Evolutionary conservation across 2,888 invertebrate genomes (phyloP).

Genomic region (Catocala fraxini): DNA sequence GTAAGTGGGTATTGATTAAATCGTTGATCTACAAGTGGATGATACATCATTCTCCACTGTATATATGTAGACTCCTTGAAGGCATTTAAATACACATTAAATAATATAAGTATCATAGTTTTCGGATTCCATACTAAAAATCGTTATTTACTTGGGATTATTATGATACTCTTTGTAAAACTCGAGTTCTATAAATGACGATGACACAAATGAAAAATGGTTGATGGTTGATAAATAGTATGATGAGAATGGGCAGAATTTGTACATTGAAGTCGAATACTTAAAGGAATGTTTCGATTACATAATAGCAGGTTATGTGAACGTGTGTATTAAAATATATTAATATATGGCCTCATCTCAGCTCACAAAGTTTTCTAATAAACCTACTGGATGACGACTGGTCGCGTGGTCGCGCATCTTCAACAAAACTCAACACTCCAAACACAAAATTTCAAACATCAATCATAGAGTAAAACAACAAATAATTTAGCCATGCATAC

Average conservation of each 20-base stretch:
- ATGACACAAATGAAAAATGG: slow-evolving; percentile 16
- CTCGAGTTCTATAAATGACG: slow-evolving; percentile 7
- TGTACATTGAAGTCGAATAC: slow-evolving; percentile 70
- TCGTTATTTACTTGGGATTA: not conserved
- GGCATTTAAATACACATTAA: not conserved
- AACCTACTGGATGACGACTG: slow-evolving; percentile 80
- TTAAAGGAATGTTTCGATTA: slow-evolving; percentile 75
- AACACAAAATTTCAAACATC: slow-evolving; percentile 48
- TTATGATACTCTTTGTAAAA: slow-evolving; percentile 9
- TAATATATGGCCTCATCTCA: slow-evolving; percentile 76
- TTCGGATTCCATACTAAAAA: not conserved
- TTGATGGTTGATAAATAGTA: slow-evolving; percentile 34
- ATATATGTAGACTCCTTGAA: slow-evolving; percentile 6
- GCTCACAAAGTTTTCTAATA: slow-evolving; percentile 78
- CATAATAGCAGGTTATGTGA: slow-evolving; percentile 36
- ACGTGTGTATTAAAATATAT: slow-evolving; percentile 45
- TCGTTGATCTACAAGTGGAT: not conserved
- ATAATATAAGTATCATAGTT: too few relatives aligned
- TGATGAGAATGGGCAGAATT: slow-evolving; percentile 43
- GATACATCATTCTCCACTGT: not conserved
- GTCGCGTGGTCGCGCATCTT: slow-evolving; percentile 38
- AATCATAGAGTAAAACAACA: slow-evolving; percentile 41
- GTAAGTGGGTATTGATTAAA: not conserved
- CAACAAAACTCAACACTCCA: slow-evolving; percentile 42
- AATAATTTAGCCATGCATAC: slow-evolving; percentile 19